Percentiles rank a stretch among this genome's conserved stretches.
phyloP scores from a whole-genome alignment of 2,113 vertebrate genomes.

The Otis tarda region DNA sequence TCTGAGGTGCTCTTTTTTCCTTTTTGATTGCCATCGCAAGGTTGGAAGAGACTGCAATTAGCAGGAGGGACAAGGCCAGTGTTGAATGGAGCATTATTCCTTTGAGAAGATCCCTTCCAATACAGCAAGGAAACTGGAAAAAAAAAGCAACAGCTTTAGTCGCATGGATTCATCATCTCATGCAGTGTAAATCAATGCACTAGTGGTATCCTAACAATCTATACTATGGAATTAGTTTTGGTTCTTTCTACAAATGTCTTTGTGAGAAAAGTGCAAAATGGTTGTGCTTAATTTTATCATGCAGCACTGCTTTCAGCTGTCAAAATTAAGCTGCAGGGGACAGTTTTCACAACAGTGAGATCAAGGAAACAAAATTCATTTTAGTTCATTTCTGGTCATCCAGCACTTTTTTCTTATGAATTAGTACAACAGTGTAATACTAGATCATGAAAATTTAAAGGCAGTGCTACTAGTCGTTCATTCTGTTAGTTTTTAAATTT shows the following conservation, averaged over 20 bases:
- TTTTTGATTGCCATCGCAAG: conserved; percentile 71
- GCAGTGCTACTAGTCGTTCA: not conserved
- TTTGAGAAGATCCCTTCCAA: not conserved
- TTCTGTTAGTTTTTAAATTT: not conserved
- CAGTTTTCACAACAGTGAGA: not conserved
- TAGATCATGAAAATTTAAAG: not conserved
- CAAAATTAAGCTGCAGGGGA: not conserved
- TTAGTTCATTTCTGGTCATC: not conserved
- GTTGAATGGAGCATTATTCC: conserved; percentile 52
- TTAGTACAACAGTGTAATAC: not conserved
- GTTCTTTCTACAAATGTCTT: not conserved
- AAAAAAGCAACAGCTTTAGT: not conserved
- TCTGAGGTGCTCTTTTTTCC: conserved; percentile 71
- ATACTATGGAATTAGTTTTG: not conserved
- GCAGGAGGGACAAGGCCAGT: conserved; percentile 51
- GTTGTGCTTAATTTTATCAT: not conserved
- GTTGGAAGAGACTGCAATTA: conserved; percentile 68
- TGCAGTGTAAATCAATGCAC: not conserved
- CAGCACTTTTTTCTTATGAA: not conserved
- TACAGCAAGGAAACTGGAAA: not conserved
- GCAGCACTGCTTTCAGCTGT: not conserved
- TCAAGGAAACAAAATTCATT: not conserved
- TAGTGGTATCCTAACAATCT: not conserved
- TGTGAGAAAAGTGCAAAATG: not conserved
- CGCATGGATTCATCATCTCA: not conserved